Percentiles rank a stretch among this genome's conserved stretches.
Conservation (phyloP, 2,113 vertebrate species). For the Salvelinus sp. region DNA sequence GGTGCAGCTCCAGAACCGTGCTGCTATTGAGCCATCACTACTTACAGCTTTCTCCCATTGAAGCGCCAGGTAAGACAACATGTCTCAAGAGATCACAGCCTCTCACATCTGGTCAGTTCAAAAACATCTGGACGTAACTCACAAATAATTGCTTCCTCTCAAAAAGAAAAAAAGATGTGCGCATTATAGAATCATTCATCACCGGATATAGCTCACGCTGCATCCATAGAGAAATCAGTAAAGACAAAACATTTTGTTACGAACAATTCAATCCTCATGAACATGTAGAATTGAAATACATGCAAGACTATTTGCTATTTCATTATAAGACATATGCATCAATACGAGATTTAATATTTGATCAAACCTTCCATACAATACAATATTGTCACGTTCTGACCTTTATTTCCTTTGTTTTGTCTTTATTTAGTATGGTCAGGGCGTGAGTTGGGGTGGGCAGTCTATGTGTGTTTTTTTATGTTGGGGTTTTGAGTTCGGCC, state of each 20-base stretch:
- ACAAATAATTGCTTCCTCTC: conserved; percentile 84
- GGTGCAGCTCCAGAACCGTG: conserved; percentile 36
- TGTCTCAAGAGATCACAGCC: conserved; percentile 71
- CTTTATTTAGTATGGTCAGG: too few relatives aligned
- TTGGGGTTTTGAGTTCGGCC: too few relatives aligned
- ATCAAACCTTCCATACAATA: too few relatives aligned
- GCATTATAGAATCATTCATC: conserved; percentile 26
- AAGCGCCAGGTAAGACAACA: conserved; percentile 71
- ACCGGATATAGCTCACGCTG: conserved; percentile 43
- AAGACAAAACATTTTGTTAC: background rate
- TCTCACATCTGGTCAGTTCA: conserved; percentile 77
- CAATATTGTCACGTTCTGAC: too few relatives aligned
- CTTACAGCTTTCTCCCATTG: conserved; percentile 70
- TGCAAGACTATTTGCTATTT: too few relatives aligned
- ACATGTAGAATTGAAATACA: too few relatives aligned
- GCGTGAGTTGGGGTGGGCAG: too few relatives aligned
- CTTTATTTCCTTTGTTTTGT: too few relatives aligned
- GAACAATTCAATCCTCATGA: background rate
- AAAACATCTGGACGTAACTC: conserved; percentile 81
- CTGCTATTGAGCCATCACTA: conserved; percentile 57
- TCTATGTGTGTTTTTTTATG: too few relatives aligned
- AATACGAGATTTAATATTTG: too few relatives aligned
- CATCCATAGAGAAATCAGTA: conserved; percentile 31
- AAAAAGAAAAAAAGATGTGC: conserved; percentile 71
- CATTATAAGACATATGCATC: too few relatives aligned